Evolutionary conservation across 2,797 vertebrate genomes (phyloP).

Genomic region (Diceros bicornis): DNA sequence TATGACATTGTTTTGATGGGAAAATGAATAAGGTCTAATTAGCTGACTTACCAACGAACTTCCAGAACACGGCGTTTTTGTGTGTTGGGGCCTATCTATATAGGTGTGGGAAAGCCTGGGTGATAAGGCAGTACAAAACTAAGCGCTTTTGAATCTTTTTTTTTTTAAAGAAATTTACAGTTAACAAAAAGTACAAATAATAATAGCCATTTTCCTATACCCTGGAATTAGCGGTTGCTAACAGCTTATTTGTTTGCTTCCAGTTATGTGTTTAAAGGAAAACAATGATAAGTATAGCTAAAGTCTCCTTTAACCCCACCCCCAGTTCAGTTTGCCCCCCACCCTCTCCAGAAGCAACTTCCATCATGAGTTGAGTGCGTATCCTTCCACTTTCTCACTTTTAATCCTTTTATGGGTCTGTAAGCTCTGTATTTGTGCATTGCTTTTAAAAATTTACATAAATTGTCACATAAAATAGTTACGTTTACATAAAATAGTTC

Average conservation of each 20-base stretch:
- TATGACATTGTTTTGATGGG: not conserved
- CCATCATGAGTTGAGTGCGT: not conserved
- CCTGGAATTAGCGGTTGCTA: not conserved
- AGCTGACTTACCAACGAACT: not conserved
- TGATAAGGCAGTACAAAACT: not conserved
- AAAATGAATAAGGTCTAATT: not conserved
- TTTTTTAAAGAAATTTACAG: not conserved
- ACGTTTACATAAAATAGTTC: not conserved
- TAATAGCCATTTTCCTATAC: not conserved
- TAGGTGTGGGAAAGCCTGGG: not conserved
- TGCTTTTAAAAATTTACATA: not conserved
- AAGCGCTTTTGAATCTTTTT: not conserved
- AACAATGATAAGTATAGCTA: not conserved
- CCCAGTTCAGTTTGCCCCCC: too few species aligned
- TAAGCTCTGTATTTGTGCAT: not conserved
- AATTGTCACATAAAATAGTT: not conserved
- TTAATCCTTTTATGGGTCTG: not conserved
- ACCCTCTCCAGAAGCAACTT: not conserved
- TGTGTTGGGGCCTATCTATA: not conserved
- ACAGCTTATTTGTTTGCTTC: not conserved
- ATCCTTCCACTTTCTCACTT: not conserved
- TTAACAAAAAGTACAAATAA: not conserved
- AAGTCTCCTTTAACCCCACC: not conserved
- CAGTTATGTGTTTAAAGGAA: conserved; percentile 11
- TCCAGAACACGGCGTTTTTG: not conserved